Conservation (phyloP, 2,888 invertebrate genomes). For the Serrognathus titanus region DNA sequence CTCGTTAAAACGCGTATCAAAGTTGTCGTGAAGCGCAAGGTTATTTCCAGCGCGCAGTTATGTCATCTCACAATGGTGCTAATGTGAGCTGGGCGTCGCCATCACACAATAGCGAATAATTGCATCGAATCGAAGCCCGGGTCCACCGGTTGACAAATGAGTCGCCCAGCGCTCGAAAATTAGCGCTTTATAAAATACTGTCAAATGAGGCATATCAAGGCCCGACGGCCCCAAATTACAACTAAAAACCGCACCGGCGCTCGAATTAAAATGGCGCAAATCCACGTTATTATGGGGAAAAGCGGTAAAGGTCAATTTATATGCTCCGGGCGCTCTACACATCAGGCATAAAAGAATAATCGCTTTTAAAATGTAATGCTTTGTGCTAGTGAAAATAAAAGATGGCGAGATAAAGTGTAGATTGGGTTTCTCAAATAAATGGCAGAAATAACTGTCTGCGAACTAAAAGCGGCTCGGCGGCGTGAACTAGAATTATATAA, state of each 20-base stretch:
- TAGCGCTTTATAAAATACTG: constrained; percentile 33
- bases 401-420: constrained; percentile 31
- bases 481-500: constrained; percentile 23
- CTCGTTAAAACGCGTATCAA: constrained; percentile 1
- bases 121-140: constrained; percentile 37
- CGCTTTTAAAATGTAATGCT: constrained; percentile 26
- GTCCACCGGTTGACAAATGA: constrained; percentile 34
- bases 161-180: constrained; percentile 29
- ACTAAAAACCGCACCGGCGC: constrained; percentile 24
- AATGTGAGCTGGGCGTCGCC: constrained; percentile 35
- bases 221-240: constrained; percentile 23
- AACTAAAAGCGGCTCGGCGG: constrained; percentile 3
- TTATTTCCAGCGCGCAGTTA: constrained; percentile 13
- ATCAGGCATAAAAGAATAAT: constrained; percentile 27
- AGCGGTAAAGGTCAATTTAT: constrained; percentile 22
- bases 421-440: constrained; percentile 37
- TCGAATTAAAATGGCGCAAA: constrained; percentile 19
- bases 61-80: constrained; percentile 35
- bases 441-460: constrained; percentile 35
- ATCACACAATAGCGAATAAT: constrained; percentile 39
- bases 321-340: constrained; percentile 23
- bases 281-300: constrained; percentile 17
- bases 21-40: constrained; percentile 3
- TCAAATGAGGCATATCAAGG: constrained; percentile 25
- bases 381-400: constrained; percentile 22